These are phyloP conservation scores for Smutsia gigantea DNA, from an alignment of 2,797 vertebrate genomes.

Conservation along the genomic window DNA sequence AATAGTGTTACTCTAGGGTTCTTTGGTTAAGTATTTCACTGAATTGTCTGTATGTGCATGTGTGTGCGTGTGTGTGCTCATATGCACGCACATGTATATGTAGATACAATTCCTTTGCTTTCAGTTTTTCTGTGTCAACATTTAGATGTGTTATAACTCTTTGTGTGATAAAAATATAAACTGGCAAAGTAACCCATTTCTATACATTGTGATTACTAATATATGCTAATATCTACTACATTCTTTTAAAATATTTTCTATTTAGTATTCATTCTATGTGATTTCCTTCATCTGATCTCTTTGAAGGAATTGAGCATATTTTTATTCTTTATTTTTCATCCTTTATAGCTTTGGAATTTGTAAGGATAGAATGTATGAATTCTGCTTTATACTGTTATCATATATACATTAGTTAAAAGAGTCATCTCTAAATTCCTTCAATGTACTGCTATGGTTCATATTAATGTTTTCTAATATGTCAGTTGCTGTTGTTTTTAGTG, in stretches of 20 bases:
- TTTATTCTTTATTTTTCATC: neutral
- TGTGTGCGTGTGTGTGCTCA: neutral
- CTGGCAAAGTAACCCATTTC: neutral
- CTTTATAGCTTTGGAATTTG: neutral
- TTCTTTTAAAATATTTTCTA: constrained; percentile 27
- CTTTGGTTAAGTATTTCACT: neutral
- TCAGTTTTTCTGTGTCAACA: neutral
- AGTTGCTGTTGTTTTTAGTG: neutral
- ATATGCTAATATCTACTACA: neutral
- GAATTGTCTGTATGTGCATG: neutral
- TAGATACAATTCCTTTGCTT: neutral
- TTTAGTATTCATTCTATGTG: neutral
- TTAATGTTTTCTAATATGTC: neutral
- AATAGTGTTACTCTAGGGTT: neutral
- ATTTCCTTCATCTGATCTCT: neutral
- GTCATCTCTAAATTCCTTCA: neutral
- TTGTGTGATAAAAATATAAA: neutral
- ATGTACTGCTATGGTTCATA: neutral
- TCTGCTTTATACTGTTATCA: constrained; percentile 21
- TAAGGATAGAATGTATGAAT: neutral
- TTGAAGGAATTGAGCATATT: neutral
- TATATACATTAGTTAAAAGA: neutral
- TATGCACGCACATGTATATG: neutral
- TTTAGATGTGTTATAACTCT: neutral
- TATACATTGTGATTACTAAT: neutral